phyloP scores from a whole-genome alignment of 2,888 invertebrate species.

The Apoda limacodes region DNA sequence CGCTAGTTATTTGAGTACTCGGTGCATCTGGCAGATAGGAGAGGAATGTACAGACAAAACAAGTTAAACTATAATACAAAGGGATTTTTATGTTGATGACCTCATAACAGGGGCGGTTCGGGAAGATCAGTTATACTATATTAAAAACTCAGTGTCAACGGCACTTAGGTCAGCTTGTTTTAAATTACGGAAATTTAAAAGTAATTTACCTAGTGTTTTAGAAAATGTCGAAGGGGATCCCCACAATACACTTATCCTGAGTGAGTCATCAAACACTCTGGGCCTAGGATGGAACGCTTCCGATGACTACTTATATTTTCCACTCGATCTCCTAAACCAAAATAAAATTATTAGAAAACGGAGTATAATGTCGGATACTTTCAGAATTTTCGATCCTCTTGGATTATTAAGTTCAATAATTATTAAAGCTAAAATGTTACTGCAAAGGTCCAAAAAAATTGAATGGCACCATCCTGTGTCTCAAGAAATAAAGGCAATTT shows the following conservation, averaged over 20 bases:
- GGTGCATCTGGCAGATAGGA: conserved; percentile 17
- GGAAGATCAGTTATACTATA: too few relatives aligned
- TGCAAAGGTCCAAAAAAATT: too few relatives aligned
- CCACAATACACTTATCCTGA: conserved; percentile 16
- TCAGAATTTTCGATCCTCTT: too few relatives aligned
- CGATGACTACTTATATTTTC: conserved; percentile 15
- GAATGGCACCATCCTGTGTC: too few relatives aligned
- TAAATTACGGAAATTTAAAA: conserved; percentile 16
- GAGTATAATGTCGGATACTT: conserved; percentile 19
- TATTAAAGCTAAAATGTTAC: too few relatives aligned
- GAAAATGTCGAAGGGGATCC: conserved; percentile 3
- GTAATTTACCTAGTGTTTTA: conserved; percentile 10
- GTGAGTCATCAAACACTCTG: conserved; percentile 20
- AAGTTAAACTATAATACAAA: conserved; percentile 17
- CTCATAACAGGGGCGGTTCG: conserved; percentile 15
- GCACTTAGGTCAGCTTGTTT: conserved; percentile 12
- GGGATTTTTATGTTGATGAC: conserved; percentile 17
- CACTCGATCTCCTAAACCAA: conserved; percentile 7
- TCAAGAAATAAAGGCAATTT: too few relatives aligned
- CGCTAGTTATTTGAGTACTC: conserved; percentile 14
- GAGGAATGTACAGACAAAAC: too few relatives aligned
- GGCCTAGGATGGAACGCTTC: conserved; percentile 20
- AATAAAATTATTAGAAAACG: conserved; percentile 13
- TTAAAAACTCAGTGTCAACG: conserved; percentile 7
- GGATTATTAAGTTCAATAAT: too few relatives aligned